phyloP scores from a whole-genome alignment of 30 jellyfish, hydroid and myxozoan species.

The Phacellophora camtschatica region DNA sequence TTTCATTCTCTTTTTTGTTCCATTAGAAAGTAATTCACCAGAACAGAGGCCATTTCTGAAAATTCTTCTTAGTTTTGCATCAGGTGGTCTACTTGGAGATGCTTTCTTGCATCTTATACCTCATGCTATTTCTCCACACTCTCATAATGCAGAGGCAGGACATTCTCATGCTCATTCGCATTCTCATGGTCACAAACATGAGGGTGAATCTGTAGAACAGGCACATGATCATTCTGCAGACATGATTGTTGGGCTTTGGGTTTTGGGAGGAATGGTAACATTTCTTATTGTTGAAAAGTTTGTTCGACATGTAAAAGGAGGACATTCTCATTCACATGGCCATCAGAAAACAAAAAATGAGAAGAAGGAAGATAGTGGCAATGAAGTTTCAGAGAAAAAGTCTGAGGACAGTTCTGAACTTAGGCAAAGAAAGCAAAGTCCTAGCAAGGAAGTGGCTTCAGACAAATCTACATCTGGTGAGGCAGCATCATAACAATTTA shows the following conservation, averaged over 20 bases:
- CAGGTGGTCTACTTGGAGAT: conserved; percentile 97
- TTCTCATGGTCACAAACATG: conserved; percentile 70
- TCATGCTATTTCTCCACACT: conserved; percentile 93
- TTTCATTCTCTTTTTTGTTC: conserved; percentile 85
- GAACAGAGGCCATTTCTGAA: conserved; percentile 86
- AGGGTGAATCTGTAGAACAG: conserved; percentile 67
- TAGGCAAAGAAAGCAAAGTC: conserved; percentile 32
- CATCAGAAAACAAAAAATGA: conserved; percentile 18
- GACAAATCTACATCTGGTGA: no score
- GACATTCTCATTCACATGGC: conserved; percentile 88
- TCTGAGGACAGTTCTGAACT: background rate
- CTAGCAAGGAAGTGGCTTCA: background rate
- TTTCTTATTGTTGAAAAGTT: conserved; percentile 88
- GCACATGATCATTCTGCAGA: conserved; percentile 93
- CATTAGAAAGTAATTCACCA: conserved; percentile 76
- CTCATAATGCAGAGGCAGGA: conserved; percentile 65
- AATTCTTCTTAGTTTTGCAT: conserved; percentile 86
- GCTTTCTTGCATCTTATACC: conserved; percentile 96
- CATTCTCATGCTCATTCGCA: conserved; percentile 77
- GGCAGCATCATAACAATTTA: no score
- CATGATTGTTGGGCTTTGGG: conserved; percentile 95
- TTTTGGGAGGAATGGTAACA: conserved; percentile 88
- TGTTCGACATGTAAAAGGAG: conserved; percentile 95
- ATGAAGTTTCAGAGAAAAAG: conserved; percentile 9
- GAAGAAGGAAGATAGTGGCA: conserved; percentile 20